Evolutionary conservation across 2,888 invertebrate species (phyloP).

Genomic region (Graphium colonna): DNA sequence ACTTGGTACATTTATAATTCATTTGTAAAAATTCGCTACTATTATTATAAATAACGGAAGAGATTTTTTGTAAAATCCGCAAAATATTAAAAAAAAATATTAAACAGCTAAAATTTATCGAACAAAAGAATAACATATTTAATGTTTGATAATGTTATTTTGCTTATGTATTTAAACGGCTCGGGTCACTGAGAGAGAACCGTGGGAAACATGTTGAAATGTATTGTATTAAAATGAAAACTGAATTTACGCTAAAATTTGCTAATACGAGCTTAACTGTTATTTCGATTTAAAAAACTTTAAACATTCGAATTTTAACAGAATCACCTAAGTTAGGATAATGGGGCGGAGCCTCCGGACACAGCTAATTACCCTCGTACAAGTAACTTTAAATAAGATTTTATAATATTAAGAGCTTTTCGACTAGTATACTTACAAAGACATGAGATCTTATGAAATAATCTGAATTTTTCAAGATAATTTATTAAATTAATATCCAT

Average conservation of each 20-base stretch:
- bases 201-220: background rate
- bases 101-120: background rate
- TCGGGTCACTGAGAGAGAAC: background rate
- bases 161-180: constrained; percentile 1
- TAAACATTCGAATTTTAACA: constrained; percentile 43
- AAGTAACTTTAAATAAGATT: constrained; percentile 53
- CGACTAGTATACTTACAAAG: constrained; percentile 73
- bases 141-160: background rate
- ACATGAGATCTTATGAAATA: constrained; percentile 73
- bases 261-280: constrained; percentile 57
- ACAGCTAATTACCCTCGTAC: constrained; percentile 60
- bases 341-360: constrained; percentile 47
- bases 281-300: constrained; percentile 41
- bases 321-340: constrained; percentile 52
- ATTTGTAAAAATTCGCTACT: constrained; percentile 2
- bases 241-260: constrained; percentile 34
- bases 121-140: background rate
- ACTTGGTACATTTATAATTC: background rate
- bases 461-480: constrained; percentile 71
- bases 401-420: constrained; percentile 75
- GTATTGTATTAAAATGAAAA: constrained; percentile 4
- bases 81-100: background rate
- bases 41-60: background rate
- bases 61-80: background rate
- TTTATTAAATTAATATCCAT: constrained; percentile 75